Percentiles rank a stretch among this genome's conserved stretches.
phyloP scores from a whole-genome alignment of 1,140 invertebrate species.

The Zaprionus inermis region DNA sequence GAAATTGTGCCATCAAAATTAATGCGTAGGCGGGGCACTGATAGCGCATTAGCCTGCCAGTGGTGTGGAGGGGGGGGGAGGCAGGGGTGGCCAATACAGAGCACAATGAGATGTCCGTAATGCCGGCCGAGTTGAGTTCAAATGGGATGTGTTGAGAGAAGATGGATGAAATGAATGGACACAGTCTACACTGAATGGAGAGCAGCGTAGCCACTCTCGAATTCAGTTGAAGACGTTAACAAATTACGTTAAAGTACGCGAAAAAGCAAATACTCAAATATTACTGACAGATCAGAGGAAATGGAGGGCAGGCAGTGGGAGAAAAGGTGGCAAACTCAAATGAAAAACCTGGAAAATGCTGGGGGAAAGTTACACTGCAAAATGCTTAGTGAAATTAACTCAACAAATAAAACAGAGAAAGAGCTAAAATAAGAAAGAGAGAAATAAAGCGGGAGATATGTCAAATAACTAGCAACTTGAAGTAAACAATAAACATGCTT shows the following conservation, averaged over 20 bases:
- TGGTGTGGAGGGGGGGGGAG: not conserved
- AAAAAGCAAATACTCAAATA: constrained; percentile 11
- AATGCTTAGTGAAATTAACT: not conserved
- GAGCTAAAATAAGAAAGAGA: not conserved
- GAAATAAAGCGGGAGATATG: too few species aligned
- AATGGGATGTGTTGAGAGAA: constrained; percentile 12
- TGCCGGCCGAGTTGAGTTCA: constrained; percentile 14
- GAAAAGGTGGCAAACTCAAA: not conserved
- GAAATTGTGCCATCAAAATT: constrained; percentile 80
- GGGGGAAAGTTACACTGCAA: not conserved
- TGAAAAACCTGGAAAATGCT: not conserved
- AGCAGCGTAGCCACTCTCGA: not conserved
- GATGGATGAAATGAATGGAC: constrained; percentile 22
- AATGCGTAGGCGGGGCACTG: constrained; percentile 56
- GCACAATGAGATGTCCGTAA: constrained; percentile 21
- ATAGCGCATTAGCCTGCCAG: constrained; percentile 29
- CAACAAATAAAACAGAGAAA: not conserved
- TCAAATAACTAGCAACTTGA: too few species aligned
- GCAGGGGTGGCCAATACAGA: too few species aligned
- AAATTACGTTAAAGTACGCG: constrained; percentile 1
- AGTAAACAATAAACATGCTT: not conserved
- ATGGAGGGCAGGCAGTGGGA: not conserved
- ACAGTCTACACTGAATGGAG: not conserved
- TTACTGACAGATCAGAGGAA: not conserved
- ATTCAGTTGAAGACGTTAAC: constrained; percentile 6